Percentiles rank a stretch among this genome's conserved stretches.
phyloP scores from a whole-genome alignment of 2,888 invertebrate genomes.

The Callosobruchus maculatus region DNA sequence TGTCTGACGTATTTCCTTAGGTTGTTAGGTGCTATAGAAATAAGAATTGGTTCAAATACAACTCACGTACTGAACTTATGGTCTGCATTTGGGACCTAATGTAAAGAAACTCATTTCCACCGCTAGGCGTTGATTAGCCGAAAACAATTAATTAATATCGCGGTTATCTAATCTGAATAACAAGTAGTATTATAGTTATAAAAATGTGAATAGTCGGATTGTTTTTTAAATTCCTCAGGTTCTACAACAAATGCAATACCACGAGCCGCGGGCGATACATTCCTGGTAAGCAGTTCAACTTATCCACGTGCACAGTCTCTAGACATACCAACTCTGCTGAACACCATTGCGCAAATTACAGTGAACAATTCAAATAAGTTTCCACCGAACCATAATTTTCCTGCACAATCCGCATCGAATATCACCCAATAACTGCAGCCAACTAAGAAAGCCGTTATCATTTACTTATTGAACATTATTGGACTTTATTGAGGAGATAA shows the following conservation, averaged over 20 bases:
- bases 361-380: neutral
- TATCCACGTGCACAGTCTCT: neutral
- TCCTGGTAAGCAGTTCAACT: neutral
- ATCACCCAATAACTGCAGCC: neutral
- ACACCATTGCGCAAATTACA: neutral
- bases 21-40: no score
- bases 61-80: no score
- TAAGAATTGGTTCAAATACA: no score
- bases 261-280: neutral
- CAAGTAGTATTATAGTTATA: no score
- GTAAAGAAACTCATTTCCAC: no score
- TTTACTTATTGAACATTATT: neutral
- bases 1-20: no score
- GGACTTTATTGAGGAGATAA: neutral
- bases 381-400: neutral
- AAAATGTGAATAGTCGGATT: no score
- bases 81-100: no score
- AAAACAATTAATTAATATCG: no score
- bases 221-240: neutral
- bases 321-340: neutral
- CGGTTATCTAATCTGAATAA: no score
- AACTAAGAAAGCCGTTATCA: neutral
- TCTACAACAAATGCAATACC: neutral
- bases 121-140: no score
- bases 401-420: neutral